Conservation (phyloP, 2,113 vertebrate genomes). For the Platichthys flesus region DNA sequence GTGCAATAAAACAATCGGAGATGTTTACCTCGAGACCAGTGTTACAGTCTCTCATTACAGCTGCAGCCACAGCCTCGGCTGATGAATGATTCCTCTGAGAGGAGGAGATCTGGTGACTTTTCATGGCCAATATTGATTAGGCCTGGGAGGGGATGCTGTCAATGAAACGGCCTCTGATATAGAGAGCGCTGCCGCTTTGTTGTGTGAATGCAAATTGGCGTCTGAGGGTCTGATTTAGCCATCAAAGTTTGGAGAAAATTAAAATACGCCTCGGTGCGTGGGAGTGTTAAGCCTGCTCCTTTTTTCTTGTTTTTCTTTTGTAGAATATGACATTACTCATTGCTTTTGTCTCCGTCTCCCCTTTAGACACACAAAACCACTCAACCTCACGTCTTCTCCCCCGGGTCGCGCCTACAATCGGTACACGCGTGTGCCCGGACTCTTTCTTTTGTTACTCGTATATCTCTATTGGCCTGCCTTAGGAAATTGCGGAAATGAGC, state of each 20-base stretch:
- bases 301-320: constrained; percentile 7
- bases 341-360: constrained; percentile 31
- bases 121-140: constrained; percentile 68
- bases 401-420: constrained; percentile 36
- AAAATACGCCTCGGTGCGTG: constrained; percentile 13
- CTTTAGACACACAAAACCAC: constrained; percentile 7
- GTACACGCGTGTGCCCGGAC: constrained; percentile 13
- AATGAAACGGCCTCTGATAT: constrained; percentile 50
- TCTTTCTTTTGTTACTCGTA: constrained; percentile 32
- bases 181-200: constrained; percentile 24
- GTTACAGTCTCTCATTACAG: constrained; percentile 61
- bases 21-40: constrained; percentile 71
- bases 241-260: neutral
- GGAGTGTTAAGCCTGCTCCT: constrained; percentile 17
- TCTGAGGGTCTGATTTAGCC: neutral
- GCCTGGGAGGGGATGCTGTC: constrained; percentile 49
- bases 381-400: constrained; percentile 34
- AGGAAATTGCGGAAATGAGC: constrained; percentile 65
- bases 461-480: constrained; percentile 53
- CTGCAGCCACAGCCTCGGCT: constrained; percentile 36
- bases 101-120: constrained; percentile 65
- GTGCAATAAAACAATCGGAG: constrained; percentile 71
- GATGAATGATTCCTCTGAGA: constrained; percentile 61
- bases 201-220: constrained; percentile 15
- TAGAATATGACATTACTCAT: constrained; percentile 14